Base-by-base conservation (phyloP, 1,140 invertebrate species). In the Papilio machaon region DNA sequence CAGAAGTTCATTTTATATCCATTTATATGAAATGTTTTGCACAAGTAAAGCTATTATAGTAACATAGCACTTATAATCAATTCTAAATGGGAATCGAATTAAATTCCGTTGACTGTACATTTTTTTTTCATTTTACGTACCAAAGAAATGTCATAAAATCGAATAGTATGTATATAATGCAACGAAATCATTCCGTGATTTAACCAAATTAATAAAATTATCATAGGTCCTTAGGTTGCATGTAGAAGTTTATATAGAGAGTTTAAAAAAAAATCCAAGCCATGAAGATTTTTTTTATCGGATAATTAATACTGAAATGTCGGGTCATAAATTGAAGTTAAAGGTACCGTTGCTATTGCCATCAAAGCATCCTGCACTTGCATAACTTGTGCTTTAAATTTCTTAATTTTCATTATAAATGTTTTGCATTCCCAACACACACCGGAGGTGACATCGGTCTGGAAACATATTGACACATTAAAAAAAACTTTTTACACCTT, bases 391-490 rank as follows among this genome's bases (percentile, higher is more conserved):
- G 15, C 64, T 81, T 85, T 89, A 38, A 89, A 88, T 35, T 73
- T 87, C 0, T 67, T 70, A 23, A 86, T 85, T 58, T 85, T 88
- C 3, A 54, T 23, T 15, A 89, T 81, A 6, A 85, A 80, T 17
- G 73, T 81, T 38, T 79, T 80, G 60, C 89, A 90, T 82, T 85
- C 88, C 87, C 88, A 90, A 60, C 88, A 89, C 0, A 89, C 30
- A 15, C 80, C 80, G 13, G 43, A 15, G 11, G 64, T 70, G 3
- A 70, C 64, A 38, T 70, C 30, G 15, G 11, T 70, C 64, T 70
- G 30, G 35, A 70, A 70, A 60, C 19, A 58, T n/a, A n/a, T 19
- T n/a, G 17, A n/a, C 2, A 19, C 19, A 23, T 23, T 23, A 8
- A 10, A 60, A 9, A 23, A 23, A 23, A 49, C 9, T 49, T 49